Conservation (phyloP, 2,888 invertebrate genomes). For the Ametastegia equiseti region DNA sequence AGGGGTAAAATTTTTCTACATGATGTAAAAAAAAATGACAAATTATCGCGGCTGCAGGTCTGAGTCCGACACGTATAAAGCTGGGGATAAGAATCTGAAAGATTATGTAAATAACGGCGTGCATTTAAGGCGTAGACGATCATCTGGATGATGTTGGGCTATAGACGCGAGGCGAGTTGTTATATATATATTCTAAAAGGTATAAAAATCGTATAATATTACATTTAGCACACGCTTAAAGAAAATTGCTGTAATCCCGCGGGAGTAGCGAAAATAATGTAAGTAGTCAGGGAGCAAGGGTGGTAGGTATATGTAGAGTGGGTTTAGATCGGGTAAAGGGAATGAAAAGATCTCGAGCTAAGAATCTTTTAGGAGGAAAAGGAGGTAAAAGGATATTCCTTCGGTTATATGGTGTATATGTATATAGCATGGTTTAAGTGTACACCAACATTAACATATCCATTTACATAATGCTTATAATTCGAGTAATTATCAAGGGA, state of each 20-base stretch:
- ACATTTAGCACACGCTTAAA: slow-evolving; percentile 71
- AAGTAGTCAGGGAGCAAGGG: background rate
- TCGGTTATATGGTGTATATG: background rate
- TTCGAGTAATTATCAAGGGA: slow-evolving; percentile 75
- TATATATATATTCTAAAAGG: background rate
- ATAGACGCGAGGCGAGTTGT: background rate
- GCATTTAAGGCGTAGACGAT: slow-evolving; percentile 44
- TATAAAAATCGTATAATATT: slow-evolving; percentile 66
- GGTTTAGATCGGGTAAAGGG: background rate
- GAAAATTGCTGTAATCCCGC: slow-evolving; percentile 72
- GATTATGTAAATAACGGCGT: slow-evolving; percentile 71
- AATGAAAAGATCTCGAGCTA: slow-evolving; percentile 33
- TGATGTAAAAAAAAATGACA: slow-evolving; percentile 28
- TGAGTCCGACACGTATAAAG: background rate
- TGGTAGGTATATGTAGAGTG: background rate
- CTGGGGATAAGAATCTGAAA: slow-evolving; percentile 64
- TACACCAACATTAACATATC: slow-evolving; percentile 74
- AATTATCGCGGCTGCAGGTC: slow-evolving; percentile 50
- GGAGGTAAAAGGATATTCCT: background rate
- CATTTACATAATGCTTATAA: slow-evolving; percentile 76
- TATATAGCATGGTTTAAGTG: slow-evolving; percentile 4
- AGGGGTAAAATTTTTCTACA: background rate
- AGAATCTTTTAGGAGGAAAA: slow-evolving; percentile 13
- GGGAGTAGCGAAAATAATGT: slow-evolving; percentile 47
- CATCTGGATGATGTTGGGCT: slow-evolving; percentile 5